Base-by-base conservation (phyloP, 2,888 invertebrate genomes). In the Lacanobia wlatinum region DNA sequence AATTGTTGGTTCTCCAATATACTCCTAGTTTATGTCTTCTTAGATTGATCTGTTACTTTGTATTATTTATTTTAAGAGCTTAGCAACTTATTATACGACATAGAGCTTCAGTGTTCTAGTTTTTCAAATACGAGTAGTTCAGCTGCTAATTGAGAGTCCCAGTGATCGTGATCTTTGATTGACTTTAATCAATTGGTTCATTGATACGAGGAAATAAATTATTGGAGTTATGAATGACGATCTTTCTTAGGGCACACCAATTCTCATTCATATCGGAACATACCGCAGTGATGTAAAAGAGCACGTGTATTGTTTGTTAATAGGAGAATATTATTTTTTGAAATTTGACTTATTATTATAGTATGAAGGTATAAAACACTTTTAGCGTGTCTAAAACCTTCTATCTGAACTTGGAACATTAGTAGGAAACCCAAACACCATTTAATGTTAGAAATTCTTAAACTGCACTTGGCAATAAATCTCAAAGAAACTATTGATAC, bases 81-180 rank as follows among this genome's bases (percentile, higher is more conserved):
- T 59, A 53, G 48, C 40, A 48, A 50, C 23, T 43, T 58, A 69
- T 38, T 23, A 14, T 38, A 53, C 28, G 16, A 55, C 14, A 50
- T 43, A 60, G 23, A 65, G 28, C 46, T 48, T 18, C 14, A 23
- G 52, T 60, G 59, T 55, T 67, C 62, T 71, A 55, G 59, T 82
- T 76, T 65, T 38, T 62, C 16, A 58, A 53, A 58, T 65, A 52
- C 18, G 18, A 61, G 66, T 79, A 64, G 76, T 78, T 59, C 63
- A 68, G 43, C 55, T 34, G 50, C 55, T 82, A 79, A 83, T 85
- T 81, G 79, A 65, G 56, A 59, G 64, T 59, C 62, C 62, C 64
- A 73, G 78, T 78, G 83, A 73, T 85, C 85, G 67, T 83, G 84
- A 85, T 86, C 87, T 87, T 76, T 76, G 80, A 85, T 87, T 86